Percentiles rank a stretch among this genome's conserved stretches.
Conservation (phyloP, 2,113 vertebrate species). For the Solea solea region DNA sequence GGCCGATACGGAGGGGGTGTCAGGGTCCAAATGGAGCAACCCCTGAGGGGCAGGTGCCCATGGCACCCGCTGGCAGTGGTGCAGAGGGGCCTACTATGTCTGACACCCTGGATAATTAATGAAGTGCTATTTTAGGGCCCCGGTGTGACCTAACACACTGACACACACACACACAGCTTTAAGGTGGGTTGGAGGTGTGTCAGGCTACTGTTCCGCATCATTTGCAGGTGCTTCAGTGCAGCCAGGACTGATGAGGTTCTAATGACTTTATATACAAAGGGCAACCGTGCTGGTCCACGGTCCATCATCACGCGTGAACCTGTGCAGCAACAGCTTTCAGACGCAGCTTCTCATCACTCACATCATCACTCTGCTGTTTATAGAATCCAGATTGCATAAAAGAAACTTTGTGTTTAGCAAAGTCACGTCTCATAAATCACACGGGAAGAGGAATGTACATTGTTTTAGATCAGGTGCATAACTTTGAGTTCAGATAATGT, state of each 20-base stretch:
- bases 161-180: conserved; percentile 47
- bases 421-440: not conserved
- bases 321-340: conserved; percentile 2
- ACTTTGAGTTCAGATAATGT: no score
- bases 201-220: conserved; percentile 72
- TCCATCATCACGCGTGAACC: conserved; percentile 42
- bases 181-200: conserved; percentile 58
- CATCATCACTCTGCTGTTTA: not conserved
- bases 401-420: conserved; percentile 12
- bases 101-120: conserved; percentile 78
- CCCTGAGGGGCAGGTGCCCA: conserved; percentile 51
- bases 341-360: conserved; percentile 17
- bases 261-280: conserved; percentile 79
- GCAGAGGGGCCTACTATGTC: conserved; percentile 48
- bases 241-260: conserved; percentile 76
- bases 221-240: conserved; percentile 77
- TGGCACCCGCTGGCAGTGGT: conserved; percentile 58
- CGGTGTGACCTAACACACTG: conserved; percentile 68
- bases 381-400: not conserved
- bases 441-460: not conserved
- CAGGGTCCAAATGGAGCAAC: conserved; percentile 73
- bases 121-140: conserved; percentile 78
- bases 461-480: no score
- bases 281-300: conserved; percentile 54
- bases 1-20: conserved; percentile 60